Evolutionary conservation across 2,797 vertebrate genomes (phyloP).

Genomic region (Tangara arthus): DNA sequence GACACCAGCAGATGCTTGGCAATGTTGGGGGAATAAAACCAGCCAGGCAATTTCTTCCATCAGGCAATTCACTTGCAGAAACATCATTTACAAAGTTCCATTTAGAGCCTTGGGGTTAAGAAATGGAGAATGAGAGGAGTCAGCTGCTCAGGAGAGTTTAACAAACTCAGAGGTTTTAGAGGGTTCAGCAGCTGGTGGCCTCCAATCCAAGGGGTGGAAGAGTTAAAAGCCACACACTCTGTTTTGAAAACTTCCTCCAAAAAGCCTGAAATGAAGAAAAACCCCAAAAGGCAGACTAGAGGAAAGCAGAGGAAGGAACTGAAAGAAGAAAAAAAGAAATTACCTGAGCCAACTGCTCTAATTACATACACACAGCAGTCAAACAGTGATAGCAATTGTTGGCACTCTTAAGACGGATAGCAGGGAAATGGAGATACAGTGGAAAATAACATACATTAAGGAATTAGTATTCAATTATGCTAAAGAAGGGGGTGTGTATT

Average conservation of each 20-base stretch:
- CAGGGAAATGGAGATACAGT: not conserved
- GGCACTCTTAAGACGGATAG: not conserved
- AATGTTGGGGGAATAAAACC: not conserved
- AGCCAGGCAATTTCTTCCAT: not conserved
- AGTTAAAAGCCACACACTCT: not conserved
- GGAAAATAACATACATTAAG: conserved; percentile 42
- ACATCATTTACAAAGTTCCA: not conserved
- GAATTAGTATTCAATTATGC: conserved; percentile 13
- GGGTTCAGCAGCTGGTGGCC: not conserved
- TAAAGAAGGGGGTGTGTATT: not conserved
- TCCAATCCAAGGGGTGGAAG: not conserved
- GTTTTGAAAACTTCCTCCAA: conserved; percentile 13
- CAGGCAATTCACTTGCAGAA: not conserved
- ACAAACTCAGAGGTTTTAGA: not conserved
- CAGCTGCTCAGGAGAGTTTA: not conserved
- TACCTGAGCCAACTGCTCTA: conserved; percentile 47
- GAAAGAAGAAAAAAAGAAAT: conserved; percentile 40
- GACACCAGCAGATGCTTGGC: not conserved
- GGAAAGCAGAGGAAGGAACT: conserved; percentile 2
- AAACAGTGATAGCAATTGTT: not conserved
- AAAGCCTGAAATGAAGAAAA: not conserved
- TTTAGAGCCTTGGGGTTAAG: not conserved
- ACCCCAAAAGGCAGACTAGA: not conserved
- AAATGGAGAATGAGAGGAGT: not conserved
- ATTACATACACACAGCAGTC: conserved; percentile 46